Percentiles rank a stretch among this genome's conserved stretches.
phyloP scores from a whole-genome alignment of 1,140 invertebrate genomes.

The Tribolium madens region DNA sequence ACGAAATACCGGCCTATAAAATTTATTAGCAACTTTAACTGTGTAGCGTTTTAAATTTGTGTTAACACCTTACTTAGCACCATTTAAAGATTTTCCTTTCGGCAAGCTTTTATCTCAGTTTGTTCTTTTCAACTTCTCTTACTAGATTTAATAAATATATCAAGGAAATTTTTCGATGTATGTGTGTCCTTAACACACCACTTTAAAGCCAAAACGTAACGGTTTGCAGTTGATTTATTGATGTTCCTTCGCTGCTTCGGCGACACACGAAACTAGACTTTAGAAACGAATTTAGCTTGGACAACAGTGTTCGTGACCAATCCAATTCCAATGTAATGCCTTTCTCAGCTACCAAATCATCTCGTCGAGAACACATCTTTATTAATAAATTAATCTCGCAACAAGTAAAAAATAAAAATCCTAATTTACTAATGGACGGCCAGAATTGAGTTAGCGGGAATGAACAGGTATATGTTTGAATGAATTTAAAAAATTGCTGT shows the following conservation, averaged over 20 bases:
- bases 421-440: no score
- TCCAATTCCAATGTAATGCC: conserved; percentile 23
- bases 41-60: conserved; percentile 30
- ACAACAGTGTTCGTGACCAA: conserved; percentile 42
- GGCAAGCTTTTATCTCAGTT: background rate
- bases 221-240: conserved; percentile 46
- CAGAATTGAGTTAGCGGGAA: no score
- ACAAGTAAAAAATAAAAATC: background rate
- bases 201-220: conserved; percentile 43
- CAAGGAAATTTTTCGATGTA: conserved; percentile 5
- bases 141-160: conserved; percentile 10
- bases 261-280: conserved; percentile 46
- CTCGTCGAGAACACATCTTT: conserved; percentile 28
- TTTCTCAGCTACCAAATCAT: conserved; percentile 23
- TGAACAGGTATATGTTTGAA: no score
- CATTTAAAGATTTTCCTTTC: conserved; percentile 7
- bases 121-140: conserved; percentile 8
- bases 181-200: conserved; percentile 36
- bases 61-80: conserved; percentile 26
- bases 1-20: conserved; percentile 18
- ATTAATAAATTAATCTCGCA: conserved; percentile 20
- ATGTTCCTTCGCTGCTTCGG: conserved; percentile 41
- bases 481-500: background rate
- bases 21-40: conserved; percentile 14
- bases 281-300: conserved; percentile 36